Base-by-base conservation (phyloP, 2,888 invertebrate genomes). In the Byasa hedistus region DNA sequence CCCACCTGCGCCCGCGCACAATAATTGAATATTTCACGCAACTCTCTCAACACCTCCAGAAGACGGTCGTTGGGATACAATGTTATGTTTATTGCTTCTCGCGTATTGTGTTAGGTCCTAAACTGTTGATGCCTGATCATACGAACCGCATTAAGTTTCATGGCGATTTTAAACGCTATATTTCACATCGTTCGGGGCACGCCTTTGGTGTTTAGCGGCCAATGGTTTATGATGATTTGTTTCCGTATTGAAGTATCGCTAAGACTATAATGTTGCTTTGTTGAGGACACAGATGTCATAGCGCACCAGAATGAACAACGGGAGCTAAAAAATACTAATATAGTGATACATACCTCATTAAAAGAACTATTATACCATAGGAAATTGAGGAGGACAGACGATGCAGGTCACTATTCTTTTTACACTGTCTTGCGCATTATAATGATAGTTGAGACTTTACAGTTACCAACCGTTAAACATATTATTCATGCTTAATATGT, bases 21-120 rank as follows among this genome's bases (percentile, higher is more conserved):
- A 87, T 90, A 91, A 91, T 91, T 91, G 91, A 91, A 91, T 91
- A 91, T 91, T 90, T 86, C 89, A 86, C 87, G 89, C 85, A 76
- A 76, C 80, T 80, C 89, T 87, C 90, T 91, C 91, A 91, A 91
- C 91, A 91, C 91, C 91, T 91, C 79, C 81, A 69, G 78, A 70
- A 82, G 79, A 82, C 73, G 81, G 79, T 77, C 80, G 78, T 81
- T 78, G 78, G 74, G 74, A 80, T 90, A 91, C 91, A 91, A 87
- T 89, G 91, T 91, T 86, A 84, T 80, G 70, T 84, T 91, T 90
- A 91, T 83, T 78, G 79, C 87, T 80, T 73, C 74, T 70, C 81
- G 74, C 79, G 82, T 83, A 91, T 90, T 91, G 89, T 90, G 90
- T 91, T 90, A 91, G 88, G 83, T 79, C 84, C 89, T 90, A 89